A percentile compares a stretch with the other conserved stretches of the same genome.
Evolutionary conservation across 1,140 invertebrate genomes (phyloP).

Genomic region (Drosophila persimilis): DNA sequence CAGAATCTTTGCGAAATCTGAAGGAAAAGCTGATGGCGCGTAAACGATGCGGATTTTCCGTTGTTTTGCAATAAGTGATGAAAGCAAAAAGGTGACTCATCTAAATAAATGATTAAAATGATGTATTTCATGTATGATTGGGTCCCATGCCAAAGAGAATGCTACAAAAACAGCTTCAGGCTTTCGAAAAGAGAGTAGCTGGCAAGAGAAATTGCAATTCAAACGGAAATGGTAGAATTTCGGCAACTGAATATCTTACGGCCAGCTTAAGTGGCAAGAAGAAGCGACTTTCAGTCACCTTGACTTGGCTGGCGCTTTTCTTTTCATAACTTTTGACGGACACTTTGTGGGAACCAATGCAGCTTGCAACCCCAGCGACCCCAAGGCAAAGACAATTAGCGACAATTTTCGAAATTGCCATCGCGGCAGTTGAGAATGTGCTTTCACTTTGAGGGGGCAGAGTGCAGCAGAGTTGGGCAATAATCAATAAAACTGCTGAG

Average conservation of each 20-base stretch:
- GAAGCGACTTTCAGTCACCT: conserved; percentile 11
- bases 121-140: too few relatives aligned
- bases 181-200: too few relatives aligned
- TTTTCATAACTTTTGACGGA: conserved; percentile 41
- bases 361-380: conserved; percentile 43
- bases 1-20: too few relatives aligned
- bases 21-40: too few relatives aligned
- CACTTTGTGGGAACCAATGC: conserved; percentile 60
- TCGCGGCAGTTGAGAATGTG: conserved; percentile 33
- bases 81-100: too few relatives aligned
- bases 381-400: conserved; percentile 56
- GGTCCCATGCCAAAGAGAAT: too few relatives aligned
- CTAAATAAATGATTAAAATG: too few relatives aligned
- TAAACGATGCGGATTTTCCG: too few relatives aligned
- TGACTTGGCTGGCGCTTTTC: conserved; percentile 1
- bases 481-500: conserved; percentile 77
- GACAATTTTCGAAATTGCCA: conserved; percentile 70
- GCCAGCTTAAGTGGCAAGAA: conserved; percentile 7
- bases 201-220: neutral
- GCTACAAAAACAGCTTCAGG: neutral
- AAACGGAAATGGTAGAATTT: too few relatives aligned
- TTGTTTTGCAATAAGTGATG: too few relatives aligned
- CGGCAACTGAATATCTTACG: too few relatives aligned
- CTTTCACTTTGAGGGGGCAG: neutral
- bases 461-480: conserved; percentile 28